Base-by-base conservation (phyloP, 2,888 invertebrate species). In the Cheiracanthium punctorium region DNA sequence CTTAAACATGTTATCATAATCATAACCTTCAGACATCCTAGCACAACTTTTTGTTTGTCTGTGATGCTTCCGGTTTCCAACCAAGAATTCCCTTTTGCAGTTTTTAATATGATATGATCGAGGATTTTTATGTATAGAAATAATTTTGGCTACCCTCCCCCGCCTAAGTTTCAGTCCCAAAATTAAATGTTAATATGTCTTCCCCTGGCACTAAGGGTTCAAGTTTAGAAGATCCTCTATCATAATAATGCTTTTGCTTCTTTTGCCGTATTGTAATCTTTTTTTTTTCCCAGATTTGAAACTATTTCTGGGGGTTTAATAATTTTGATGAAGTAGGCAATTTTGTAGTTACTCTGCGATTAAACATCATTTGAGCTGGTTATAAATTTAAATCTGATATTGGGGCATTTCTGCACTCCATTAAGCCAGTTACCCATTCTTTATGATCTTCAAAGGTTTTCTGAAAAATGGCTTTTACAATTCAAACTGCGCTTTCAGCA, bases 291-390 rank as follows among this genome's bases (percentile, higher is more conserved):
- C 43, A 7, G 4, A 69, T 33, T 41, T 14, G n/a, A 20, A 67
- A 76, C 65, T 24, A 76, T 41, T 67, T 76, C 67, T n/a, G n/a
- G 29, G 67, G 65, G 37, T 76, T 65, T 67, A 76, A 67, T 0
- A 76, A 41, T 32, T 65, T 24, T 30, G 58, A 29, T 20, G 30
- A 17, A 1, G 33, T 37, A 10, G 4, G 33, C 32, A 70, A 70
- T 33, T 70, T 70, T 70, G 37, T 70, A 7, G 14, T 1, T 70
- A 70, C 10, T 12, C 71, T 71, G 7, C 28, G 41, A 7, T 24
- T 43, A 17, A 43, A 71, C 1, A 43, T 7, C 37, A 71, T 10
- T 37, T n/a, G 48, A 2, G 48, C 48, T 48, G 48, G 48, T 17
- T 7, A 48, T 48, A 48, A 2, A 17, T 48, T 48, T n/a, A 48